These are phyloP conservation scores for Lophotriccus pileatus DNA, from an alignment of 2,797 vertebrate genomes.

Conservation along the genomic window DNA sequence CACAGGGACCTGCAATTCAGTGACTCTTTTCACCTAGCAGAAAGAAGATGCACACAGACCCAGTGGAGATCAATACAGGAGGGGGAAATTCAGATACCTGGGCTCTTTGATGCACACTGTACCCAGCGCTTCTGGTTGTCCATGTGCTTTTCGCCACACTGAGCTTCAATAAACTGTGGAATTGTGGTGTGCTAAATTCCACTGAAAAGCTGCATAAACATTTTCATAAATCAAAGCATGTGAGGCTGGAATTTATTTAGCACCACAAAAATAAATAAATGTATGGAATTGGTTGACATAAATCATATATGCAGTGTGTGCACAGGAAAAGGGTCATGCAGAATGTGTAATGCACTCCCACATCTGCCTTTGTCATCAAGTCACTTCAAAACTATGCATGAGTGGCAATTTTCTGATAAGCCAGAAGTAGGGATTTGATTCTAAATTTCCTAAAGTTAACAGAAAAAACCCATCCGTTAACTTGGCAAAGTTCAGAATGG, in stretches of 20 bases:
- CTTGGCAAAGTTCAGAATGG: not conserved
- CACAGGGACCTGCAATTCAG: not conserved
- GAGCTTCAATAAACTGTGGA: not conserved
- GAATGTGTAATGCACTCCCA: not conserved
- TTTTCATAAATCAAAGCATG: constrained; percentile 7
- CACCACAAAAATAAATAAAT: not conserved
- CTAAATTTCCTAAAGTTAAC: not conserved
- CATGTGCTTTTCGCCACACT: not conserved
- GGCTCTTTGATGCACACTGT: not conserved
- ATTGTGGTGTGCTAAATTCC: not conserved
- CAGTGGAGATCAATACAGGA: not conserved
- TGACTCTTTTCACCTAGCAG: not conserved
- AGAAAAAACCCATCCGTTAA: not conserved
- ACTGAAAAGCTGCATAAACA: not conserved
- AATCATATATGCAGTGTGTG: not conserved
- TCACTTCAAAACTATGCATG: not conserved
- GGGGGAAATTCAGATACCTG: not conserved
- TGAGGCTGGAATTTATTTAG: not conserved
- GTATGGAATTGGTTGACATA: not conserved
- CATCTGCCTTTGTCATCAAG: not conserved
- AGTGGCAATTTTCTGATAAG: not conserved
- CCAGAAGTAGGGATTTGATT: not conserved
- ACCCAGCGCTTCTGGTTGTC: not conserved
- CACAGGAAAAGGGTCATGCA: not conserved
- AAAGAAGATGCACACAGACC: not conserved